Base-by-base conservation (phyloP, 2,888 invertebrate species). In the Dasypolia templi region DNA sequence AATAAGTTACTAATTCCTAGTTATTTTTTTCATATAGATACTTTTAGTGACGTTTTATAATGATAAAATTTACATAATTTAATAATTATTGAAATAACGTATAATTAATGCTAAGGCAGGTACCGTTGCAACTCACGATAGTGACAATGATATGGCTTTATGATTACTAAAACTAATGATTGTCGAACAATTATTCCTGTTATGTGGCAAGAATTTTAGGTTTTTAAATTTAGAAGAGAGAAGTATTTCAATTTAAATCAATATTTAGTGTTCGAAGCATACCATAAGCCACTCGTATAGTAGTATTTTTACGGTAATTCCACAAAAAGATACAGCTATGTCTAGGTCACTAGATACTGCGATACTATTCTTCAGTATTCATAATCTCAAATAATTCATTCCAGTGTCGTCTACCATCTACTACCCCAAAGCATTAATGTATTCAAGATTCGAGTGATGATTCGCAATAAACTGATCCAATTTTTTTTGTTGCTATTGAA, bases 31-130 rank as follows among this genome's bases (percentile, higher is more conserved):
- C 22, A 22, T 32, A 32, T n/a, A n/a, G n/a, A n/a, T 76, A 44
- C 19, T 75, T 76, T 55, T 55, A 72, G 49, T 79, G 69, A 67
- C 51, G 39, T 69, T 66, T 51, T 35, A 42, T 35, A 62, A 70
- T 61, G 0, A 59, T 72, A 62, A 62, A 68, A 66, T 42, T 35
- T 53, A 55, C 19, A 53, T 51, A 46, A n/a, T n/a, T n/a, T n/a
- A n/a, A 46, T 64, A 39, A 46, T 59, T 55, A 64, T 51, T 73
- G 61, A 84, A 64, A 65, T 59, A 42, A 78, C 75, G 22, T 80
- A 77, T 66, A 64, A 65, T 75, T 79, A 86, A 75, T 56, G 17
- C 79, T 86, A 87, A 68, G 76, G 75, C 86, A 86, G 86, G 87
- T 87, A 86, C 86, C n/a, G 35, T 86, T 81, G 32, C 75, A 77